A percentile compares a stretch with the other conserved stretches of the same genome.
Evolutionary conservation across 2,113 vertebrate species (phyloP).

Genomic region (Numenius arquata): DNA sequence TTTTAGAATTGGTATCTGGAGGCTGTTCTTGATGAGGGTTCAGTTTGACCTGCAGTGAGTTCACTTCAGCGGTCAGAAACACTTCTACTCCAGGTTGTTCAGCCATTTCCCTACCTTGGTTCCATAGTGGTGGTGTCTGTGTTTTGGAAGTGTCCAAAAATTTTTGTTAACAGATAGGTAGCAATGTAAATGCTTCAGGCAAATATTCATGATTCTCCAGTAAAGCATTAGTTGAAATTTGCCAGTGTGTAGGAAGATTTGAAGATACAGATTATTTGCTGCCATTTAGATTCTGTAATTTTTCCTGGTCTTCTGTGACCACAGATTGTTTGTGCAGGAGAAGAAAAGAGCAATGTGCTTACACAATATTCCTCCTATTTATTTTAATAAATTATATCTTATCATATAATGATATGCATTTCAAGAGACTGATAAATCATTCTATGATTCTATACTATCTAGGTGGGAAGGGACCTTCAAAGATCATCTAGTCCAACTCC

Average conservation of each 20-base stretch:
- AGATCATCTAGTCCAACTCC: background rate
- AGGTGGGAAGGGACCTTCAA: background rate
- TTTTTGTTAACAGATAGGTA: background rate
- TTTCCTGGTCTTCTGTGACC: background rate
- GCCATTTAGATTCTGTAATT: background rate
- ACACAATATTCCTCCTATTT: background rate
- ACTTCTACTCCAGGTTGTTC: background rate
- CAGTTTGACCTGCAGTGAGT: background rate
- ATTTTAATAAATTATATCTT: background rate
- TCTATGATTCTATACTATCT: too few relatives aligned
- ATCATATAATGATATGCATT: background rate
- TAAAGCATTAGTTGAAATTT: background rate
- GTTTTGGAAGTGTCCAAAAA: background rate
- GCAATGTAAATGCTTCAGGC: background rate
- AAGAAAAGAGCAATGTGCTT: background rate
- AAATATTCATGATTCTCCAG: background rate
- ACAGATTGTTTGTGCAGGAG: background rate
- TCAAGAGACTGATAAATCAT: background rate
- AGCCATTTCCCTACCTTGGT: background rate
- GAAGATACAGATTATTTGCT: background rate
- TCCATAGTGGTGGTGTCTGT: background rate
- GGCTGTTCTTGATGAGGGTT: background rate
- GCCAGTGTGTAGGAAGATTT: background rate
- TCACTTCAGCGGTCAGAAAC: background rate
- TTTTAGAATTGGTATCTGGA: background rate